phyloP scores from a whole-genome alignment of 2,113 vertebrate genomes.

The Odobenus rosmarus region DNA sequence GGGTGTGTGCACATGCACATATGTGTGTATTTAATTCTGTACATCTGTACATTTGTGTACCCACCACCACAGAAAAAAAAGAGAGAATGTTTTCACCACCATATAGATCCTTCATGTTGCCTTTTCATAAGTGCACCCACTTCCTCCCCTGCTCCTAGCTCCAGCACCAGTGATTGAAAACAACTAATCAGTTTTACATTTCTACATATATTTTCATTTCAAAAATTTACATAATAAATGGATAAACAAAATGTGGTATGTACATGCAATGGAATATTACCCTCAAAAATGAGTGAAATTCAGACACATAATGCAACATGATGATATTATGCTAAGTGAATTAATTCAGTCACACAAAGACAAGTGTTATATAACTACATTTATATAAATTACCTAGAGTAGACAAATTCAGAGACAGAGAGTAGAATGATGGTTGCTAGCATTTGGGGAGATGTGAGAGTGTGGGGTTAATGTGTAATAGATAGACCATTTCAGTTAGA shows the following conservation, averaged over 20 bases:
- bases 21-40: not conserved
- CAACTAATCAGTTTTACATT: not conserved
- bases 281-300: not conserved
- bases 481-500: not conserved
- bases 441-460: not conserved
- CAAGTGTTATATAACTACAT: not conserved
- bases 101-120: not conserved
- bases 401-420: not conserved
- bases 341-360: not conserved
- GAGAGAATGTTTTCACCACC: not conserved
- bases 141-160: not conserved
- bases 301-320: not conserved
- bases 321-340: not conserved
- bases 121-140: not conserved
- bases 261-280: not conserved
- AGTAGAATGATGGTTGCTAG: not conserved
- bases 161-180: not conserved
- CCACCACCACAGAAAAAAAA: not conserved
- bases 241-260: not conserved
- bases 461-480: too few species aligned
- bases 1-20: not conserved
- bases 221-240: not conserved
- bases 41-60: not conserved
- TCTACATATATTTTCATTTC: not conserved
- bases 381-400: not conserved